Evolutionary conservation across 2,888 invertebrate genomes (phyloP).

Genomic region (Hirtodrosophila alboralis): DNA sequence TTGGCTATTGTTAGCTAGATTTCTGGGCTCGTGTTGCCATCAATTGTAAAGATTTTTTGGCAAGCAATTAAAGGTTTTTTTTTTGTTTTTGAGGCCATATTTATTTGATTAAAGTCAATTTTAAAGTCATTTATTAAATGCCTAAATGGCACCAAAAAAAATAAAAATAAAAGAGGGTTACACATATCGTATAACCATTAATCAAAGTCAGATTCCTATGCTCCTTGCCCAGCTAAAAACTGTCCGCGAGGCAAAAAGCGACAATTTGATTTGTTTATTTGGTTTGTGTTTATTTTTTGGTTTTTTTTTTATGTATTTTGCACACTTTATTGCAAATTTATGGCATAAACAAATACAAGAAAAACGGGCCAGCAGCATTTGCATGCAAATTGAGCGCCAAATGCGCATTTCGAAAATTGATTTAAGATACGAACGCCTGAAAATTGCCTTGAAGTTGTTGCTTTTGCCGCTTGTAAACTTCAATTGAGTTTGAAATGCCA

Average conservation of each 20-base stretch:
- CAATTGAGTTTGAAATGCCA: constrained; percentile 74
- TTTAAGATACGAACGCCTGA: constrained; percentile 72
- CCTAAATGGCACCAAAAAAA: constrained; percentile 33
- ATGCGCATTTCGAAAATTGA: constrained; percentile 78
- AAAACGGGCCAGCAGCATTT: constrained; percentile 64
- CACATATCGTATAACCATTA: constrained; percentile 39
- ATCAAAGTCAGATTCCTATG: constrained; percentile 46
- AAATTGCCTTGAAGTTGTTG: constrained; percentile 62
- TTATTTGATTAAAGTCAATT: constrained; percentile 28
- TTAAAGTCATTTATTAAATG: constrained; percentile 46
- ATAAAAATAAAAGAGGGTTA: constrained; percentile 9
- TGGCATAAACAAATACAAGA: constrained; percentile 75
- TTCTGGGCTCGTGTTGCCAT: constrained; percentile 33
- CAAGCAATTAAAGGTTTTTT: constrained; percentile 37
- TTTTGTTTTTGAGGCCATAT: constrained; percentile 22
- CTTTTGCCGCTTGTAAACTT: constrained; percentile 43
- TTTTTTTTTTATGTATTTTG: constrained; percentile 54
- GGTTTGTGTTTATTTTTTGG: too few relatives aligned
- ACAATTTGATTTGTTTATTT: constrained; percentile 81
- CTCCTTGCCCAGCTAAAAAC: constrained; percentile 20
- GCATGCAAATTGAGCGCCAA: constrained; percentile 79
- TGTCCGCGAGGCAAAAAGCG: constrained; percentile 41
- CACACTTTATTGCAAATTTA: constrained; percentile 71
- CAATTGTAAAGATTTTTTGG: constrained; percentile 37
- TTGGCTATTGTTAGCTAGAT: constrained; percentile 51